Percentiles rank a stretch among this genome's conserved stretches.
These are phyloP conservation scores for Lycia hirtaria DNA, from an alignment of 2,888 invertebrate species.

Conservation along the genomic window DNA sequence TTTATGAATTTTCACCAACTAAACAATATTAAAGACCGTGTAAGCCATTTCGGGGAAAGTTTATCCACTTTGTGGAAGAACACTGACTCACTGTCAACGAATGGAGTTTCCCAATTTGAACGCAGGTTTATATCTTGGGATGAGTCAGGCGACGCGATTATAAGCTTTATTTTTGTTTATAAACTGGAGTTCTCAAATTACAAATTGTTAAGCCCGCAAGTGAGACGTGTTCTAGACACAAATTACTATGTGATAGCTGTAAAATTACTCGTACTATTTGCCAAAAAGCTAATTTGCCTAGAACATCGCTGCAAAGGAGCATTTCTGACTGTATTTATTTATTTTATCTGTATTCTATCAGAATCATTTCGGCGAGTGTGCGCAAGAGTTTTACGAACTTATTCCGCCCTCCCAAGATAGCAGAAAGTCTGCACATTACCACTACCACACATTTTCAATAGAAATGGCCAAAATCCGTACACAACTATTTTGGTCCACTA, in stretches of 20 bases:
- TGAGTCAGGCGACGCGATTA: slow-evolving; percentile 22
- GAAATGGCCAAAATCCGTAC: no score
- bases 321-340: no score
- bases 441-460: no score
- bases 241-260: slow-evolving; percentile 1
- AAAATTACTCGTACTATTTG: slow-evolving; percentile 5
- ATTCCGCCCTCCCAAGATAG: no score
- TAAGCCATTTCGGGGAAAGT: slow-evolving; percentile 41
- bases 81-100: slow-evolving; percentile 33
- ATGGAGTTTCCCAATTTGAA: slow-evolving; percentile 36
- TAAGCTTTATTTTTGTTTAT: slow-evolving; percentile 16
- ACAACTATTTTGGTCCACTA: no score
- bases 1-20: slow-evolving; percentile 69
- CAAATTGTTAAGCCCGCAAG: neutral
- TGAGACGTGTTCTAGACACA: neutral
- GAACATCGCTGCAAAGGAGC: no score
- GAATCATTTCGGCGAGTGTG: no score
- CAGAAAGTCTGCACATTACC: no score
- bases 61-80: slow-evolving; percentile 33
- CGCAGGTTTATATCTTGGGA: slow-evolving; percentile 15
- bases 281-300: no score
- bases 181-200: slow-evolving; percentile 4
- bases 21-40: slow-evolving; percentile 45
- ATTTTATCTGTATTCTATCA: no score
- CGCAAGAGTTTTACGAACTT: no score